These are phyloP conservation scores for Xestia sexstrigata DNA, from an alignment of 2,888 invertebrate species.

Conservation along the genomic window DNA sequence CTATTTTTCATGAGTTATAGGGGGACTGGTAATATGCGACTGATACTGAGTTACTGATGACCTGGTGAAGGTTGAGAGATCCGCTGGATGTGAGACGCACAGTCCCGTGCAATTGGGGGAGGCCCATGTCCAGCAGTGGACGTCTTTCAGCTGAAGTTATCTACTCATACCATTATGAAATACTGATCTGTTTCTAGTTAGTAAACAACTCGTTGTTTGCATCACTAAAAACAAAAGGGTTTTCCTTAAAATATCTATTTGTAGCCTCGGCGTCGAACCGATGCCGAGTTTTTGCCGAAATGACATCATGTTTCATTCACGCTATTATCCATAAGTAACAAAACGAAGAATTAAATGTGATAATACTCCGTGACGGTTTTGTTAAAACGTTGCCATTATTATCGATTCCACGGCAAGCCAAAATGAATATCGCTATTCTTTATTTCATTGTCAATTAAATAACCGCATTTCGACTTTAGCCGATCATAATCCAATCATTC, in stretches of 20 bases:
- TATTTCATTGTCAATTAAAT: conserved; percentile 72
- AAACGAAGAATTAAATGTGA: conserved; percentile 66
- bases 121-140: too few relatives aligned
- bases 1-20: background rate
- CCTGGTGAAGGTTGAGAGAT: too few relatives aligned
- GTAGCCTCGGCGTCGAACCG: conserved; percentile 24
- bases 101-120: too few relatives aligned
- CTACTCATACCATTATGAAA: background rate
- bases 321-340: conserved; percentile 66
- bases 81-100: too few relatives aligned
- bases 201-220: background rate
- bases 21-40: background rate
- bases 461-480: conserved; percentile 67
- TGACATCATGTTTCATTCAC: conserved; percentile 73
- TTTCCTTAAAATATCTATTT: conserved; percentile 33
- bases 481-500: conserved; percentile 65
- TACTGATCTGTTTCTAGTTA: background rate
- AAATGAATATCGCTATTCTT: conserved; percentile 71
- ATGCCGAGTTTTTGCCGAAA: conserved; percentile 63
- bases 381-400: conserved; percentile 76
- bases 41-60: background rate
- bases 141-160: too few relatives aligned
- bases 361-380: conserved; percentile 79
- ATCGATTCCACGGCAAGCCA: conserved; percentile 78
- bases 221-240: conserved; percentile 21